Evolutionary conservation across 2,113 vertebrate species (phyloP).

Genomic region (Platysternon megacephalum): DNA sequence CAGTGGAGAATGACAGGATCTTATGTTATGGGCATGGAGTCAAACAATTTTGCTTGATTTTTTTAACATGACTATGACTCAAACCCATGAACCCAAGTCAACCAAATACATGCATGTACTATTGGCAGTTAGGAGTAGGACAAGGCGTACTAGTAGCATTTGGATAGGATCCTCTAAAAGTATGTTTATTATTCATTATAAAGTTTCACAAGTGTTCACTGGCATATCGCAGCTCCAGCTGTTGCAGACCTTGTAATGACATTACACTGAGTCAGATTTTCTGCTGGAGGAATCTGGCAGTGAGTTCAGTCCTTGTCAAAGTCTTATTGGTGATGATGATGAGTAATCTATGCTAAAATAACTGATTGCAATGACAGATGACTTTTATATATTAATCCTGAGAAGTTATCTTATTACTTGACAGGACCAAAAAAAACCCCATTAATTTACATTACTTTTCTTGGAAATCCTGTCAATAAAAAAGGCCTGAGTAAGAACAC

Average conservation of each 20-base stretch:
- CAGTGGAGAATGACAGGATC: background rate
- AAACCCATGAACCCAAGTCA: background rate
- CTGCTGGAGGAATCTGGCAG: slow-evolving; percentile 49
- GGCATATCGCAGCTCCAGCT: slow-evolving; percentile 64
- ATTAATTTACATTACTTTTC: background rate
- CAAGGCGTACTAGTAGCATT: slow-evolving; percentile 26
- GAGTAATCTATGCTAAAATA: slow-evolving; percentile 28
- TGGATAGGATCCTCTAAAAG: slow-evolving; percentile 46
- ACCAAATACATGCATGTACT: background rate
- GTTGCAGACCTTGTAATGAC: slow-evolving; percentile 55
- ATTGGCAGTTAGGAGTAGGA: slow-evolving; percentile 2
- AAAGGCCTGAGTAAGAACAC: background rate
- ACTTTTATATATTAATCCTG: background rate
- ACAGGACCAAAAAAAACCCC: background rate
- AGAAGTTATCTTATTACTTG: background rate
- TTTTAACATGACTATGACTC: background rate
- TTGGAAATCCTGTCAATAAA: background rate
- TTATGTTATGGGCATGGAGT: background rate
- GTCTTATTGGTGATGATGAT: slow-evolving; percentile 6
- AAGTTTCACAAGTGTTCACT: slow-evolving; percentile 69
- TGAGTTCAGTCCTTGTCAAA: slow-evolving; percentile 19
- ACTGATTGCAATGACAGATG: background rate
- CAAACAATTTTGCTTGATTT: background rate
- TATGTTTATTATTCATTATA: slow-evolving; percentile 57
- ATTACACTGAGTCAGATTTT: slow-evolving; percentile 65